These are phyloP conservation scores for Morelia viridis DNA, from an alignment of 2,797 vertebrate species.

Conservation along the genomic window DNA sequence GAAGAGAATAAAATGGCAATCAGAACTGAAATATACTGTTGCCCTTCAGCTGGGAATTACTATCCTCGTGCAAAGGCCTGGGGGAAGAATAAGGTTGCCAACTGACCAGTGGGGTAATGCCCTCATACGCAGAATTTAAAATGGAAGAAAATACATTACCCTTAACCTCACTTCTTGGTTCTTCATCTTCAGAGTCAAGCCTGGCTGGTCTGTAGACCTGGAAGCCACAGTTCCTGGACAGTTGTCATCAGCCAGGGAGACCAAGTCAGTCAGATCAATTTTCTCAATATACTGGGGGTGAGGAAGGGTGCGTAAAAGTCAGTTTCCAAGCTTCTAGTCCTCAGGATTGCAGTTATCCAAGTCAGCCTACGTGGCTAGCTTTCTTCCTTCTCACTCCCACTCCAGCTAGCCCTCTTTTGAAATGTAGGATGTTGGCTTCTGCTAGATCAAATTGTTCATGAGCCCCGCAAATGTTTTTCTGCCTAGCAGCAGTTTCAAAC, in stretches of 20 bases:
- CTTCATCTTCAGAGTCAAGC: conserved; percentile 70
- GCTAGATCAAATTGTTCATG: background rate
- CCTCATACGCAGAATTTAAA: background rate
- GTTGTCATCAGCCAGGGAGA: conserved; percentile 73
- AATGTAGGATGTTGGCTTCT: background rate
- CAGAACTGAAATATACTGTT: background rate
- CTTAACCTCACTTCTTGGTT: conserved; percentile 73
- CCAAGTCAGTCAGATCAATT: conserved; percentile 73
- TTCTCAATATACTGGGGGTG: conserved; percentile 80
- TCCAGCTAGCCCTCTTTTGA: no score
- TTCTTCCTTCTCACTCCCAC: background rate
- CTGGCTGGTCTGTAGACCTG: conserved; percentile 57
- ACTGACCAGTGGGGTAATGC: no score
- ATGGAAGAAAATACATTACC: conserved; percentile 63
- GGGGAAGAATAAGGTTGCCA: no score
- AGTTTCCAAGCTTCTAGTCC: background rate
- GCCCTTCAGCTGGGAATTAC: no score
- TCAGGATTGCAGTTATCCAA: background rate
- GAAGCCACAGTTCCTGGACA: conserved; percentile 27
- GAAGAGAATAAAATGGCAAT: no score
- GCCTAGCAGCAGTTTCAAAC: background rate
- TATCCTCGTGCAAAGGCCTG: no score
- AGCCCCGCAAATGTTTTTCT: background rate
- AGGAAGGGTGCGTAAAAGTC: background rate
- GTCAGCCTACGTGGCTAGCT: background rate